A percentile compares a stretch with the other conserved stretches of the same genome.
phyloP scores from a whole-genome alignment of 2,797 vertebrate genomes.

The Bucorvus abyssinicus region DNA sequence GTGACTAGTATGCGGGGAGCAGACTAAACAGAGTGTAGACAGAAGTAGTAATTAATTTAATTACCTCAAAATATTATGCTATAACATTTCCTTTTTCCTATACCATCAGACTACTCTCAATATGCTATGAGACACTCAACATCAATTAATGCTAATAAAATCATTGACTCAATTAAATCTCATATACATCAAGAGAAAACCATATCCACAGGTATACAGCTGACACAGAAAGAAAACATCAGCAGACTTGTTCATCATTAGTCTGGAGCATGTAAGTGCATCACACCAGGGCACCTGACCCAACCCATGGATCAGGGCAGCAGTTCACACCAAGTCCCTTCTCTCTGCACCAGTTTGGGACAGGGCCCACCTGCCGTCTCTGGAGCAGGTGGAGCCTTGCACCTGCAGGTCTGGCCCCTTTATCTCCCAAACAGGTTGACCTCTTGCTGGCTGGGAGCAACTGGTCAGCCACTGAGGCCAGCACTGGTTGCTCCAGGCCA shows the following conservation, averaged over 20 bases:
- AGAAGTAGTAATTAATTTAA: background rate
- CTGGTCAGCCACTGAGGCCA: background rate
- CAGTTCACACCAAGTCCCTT: background rate
- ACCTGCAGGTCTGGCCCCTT: background rate
- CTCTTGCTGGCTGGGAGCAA: background rate
- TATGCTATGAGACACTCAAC: background rate
- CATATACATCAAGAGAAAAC: background rate
- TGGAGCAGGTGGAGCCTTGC: background rate
- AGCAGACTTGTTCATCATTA: background rate
- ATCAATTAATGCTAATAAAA: background rate
- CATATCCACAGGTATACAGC: background rate
- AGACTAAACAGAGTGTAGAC: background rate
- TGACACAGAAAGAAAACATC: background rate
- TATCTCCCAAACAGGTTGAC: background rate
- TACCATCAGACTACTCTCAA: background rate
- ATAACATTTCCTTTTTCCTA: background rate
- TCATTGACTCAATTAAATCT: background rate
- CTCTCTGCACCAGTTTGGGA: background rate
- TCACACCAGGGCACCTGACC: background rate
- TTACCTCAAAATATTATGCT: background rate
- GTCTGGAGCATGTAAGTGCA: background rate
- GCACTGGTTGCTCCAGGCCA: background rate
- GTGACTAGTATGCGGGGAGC: background rate
- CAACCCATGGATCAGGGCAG: background rate
- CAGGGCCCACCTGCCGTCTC: background rate